Conservation (phyloP, 1,140 invertebrate species). For the Elymnias hypermnestra region DNA sequence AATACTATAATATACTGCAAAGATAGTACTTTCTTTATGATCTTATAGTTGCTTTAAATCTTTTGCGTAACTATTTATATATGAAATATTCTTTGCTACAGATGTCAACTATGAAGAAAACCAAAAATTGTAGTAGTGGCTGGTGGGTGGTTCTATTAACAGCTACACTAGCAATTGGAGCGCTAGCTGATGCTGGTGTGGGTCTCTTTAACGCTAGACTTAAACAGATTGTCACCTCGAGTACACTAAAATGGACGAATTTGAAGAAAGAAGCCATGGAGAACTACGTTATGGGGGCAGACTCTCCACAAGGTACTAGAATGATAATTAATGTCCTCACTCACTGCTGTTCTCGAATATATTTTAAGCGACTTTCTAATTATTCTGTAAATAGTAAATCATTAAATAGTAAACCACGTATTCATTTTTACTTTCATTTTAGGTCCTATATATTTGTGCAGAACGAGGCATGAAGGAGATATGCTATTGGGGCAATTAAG, state of each 20-base stretch:
- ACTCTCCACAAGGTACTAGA: constrained; percentile 57
- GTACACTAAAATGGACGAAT: constrained; percentile 60
- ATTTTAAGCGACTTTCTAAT: too few species aligned
- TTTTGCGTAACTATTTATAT: neutral
- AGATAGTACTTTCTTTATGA: neutral
- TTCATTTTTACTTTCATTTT: constrained; percentile 28
- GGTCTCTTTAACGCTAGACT: constrained; percentile 53
- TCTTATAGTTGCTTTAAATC: neutral
- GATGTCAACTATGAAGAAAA: constrained; percentile 52
- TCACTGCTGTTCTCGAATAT: too few species aligned
- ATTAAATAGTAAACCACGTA: too few species aligned
- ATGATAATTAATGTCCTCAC: too few species aligned
- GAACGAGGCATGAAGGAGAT: constrained; percentile 81
- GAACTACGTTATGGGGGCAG: constrained; percentile 54
- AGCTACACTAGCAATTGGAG: constrained; percentile 41
- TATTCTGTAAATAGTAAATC: too few species aligned
- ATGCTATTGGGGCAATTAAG: constrained; percentile 82
- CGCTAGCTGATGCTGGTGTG: constrained; percentile 39
- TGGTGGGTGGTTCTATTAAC: constrained; percentile 58
- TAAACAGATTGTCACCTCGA: constrained; percentile 61
- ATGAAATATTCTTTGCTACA: constrained; percentile 38
- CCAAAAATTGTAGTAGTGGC: constrained; percentile 46
- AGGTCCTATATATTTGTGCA: constrained; percentile 84
- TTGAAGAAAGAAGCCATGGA: constrained; percentile 57
- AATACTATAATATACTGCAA: neutral